A percentile compares a stretch with the other conserved stretches of the same genome.
Evolutionary conservation across 2,797 vertebrate species (phyloP).

Genomic region (Peromyscus melanophrys): DNA sequence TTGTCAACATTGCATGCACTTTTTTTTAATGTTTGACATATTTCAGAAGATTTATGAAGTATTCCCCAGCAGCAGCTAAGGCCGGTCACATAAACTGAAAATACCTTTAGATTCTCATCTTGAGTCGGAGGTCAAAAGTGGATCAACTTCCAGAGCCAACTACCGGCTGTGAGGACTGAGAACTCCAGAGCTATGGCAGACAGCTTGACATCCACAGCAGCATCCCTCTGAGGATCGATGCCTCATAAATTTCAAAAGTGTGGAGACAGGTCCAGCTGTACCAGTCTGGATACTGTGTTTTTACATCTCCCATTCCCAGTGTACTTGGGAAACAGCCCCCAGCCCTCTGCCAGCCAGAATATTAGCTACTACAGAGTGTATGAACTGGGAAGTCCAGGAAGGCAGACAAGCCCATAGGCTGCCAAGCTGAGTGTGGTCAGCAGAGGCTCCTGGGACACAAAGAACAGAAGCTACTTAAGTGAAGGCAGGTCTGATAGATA

Average conservation of each 20-base stretch:
- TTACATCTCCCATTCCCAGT: no score
- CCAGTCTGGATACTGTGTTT: no score
- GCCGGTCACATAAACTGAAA: neutral
- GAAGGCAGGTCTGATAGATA: neutral
- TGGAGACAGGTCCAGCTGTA: neutral
- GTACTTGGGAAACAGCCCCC: neutral
- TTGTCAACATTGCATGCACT: neutral
- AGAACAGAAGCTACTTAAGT: neutral
- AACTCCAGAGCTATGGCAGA: neutral
- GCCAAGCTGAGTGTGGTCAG: neutral
- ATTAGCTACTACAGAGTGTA: neutral
- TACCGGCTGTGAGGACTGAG: neutral
- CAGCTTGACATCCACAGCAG: neutral
- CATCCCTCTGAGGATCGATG: neutral
- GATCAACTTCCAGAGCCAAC: neutral
- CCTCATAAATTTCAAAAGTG: neutral
- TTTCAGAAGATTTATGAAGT: constrained; percentile 29
- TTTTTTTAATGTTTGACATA: constrained; percentile 5
- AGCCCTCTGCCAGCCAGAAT: neutral
- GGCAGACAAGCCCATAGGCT: neutral
- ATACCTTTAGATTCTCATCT: neutral
- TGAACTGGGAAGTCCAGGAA: neutral
- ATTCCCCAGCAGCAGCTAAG: neutral
- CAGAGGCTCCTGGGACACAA: neutral
- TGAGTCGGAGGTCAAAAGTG: neutral